Percentiles rank a stretch among this genome's conserved stretches.
Conservation (phyloP, 2,113 vertebrate species). For the Dipodomys stephensi region DNA sequence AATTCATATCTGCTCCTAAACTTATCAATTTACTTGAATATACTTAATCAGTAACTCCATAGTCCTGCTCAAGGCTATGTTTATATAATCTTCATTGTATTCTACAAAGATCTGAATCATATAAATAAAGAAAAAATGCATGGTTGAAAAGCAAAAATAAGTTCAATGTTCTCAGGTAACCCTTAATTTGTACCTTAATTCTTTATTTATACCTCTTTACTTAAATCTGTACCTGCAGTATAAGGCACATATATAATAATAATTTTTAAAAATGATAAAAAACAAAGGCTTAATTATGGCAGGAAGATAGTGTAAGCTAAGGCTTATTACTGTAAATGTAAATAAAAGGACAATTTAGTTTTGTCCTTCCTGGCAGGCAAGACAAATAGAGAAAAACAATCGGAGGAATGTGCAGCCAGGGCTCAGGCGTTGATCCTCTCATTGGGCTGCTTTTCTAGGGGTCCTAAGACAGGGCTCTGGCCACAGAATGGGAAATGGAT, state of each 20-base stretch:
- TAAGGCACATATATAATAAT: background rate
- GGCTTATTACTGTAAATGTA: background rate
- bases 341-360: constrained; percentile 28
- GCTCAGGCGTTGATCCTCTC: background rate
- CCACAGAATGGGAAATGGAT: background rate
- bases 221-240: background rate
- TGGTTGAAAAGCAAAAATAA: background rate
- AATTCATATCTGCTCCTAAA: background rate
- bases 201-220: background rate
- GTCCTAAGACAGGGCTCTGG: background rate
- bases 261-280: constrained; percentile 12
- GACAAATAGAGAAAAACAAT: constrained; percentile 10
- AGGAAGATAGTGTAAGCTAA: background rate
- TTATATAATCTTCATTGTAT: constrained; percentile 48
- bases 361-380: constrained; percentile 42
- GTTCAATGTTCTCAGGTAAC: background rate
- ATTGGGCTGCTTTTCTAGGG: background rate
- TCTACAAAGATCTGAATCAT: constrained; percentile 57
- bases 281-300: background rate
- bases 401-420: background rate
- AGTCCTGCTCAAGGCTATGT: constrained; percentile 18
- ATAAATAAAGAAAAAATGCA: background rate
- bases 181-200: background rate
- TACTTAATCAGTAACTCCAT: constrained; percentile 19
- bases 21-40: background rate